Base-by-base conservation (phyloP, 2,797 vertebrate species). In the Aphelocoma californica region DNA sequence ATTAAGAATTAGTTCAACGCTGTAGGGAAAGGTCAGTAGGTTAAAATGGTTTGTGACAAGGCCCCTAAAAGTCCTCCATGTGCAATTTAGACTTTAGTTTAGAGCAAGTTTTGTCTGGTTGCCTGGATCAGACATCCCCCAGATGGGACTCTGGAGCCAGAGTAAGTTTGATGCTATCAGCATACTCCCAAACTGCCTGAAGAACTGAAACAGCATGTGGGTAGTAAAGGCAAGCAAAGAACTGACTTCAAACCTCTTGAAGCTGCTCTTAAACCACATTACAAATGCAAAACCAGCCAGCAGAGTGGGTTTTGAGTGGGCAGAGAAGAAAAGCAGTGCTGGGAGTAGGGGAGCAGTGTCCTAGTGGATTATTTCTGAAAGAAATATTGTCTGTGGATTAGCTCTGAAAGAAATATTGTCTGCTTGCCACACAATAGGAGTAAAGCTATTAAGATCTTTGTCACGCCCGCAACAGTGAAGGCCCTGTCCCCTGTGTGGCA, bases 391-490 rank as follows among this genome's bases (percentile, higher is more conserved):
- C 56, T 51, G 10, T 56, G 38, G 38, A 34, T 83, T 83, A 70
- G 47, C 7, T 65, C 21, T 24, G 77, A 38, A 70, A 31, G 74
- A 91, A 79, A n/a, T 40, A 67, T 0, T 64, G 31, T 34, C 61
- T 79, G 32, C 51, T 56, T 71, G n/a, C 23, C 1, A 1, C 47
- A 47, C 24, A 61, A 11, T 1, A 36, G 79, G 53, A 75, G 58
- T 11, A 14, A 54, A 69, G 10, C 54, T 16, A 1, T 80, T 10
- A 11, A 85, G 51, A 8, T 61, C 29, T 64, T 72, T 31, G 62
- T 82, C 85, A 38, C 0, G 0, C 38, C 29, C 4, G 5, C 24
- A 65, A 2, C 16, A 32, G 28, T 1, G 66, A 45, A 47, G 54
- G 36, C 25, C 31, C 31, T 20, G 50, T 82, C 51, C 54, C 70